These are phyloP conservation scores for Calameuta idolon DNA, from an alignment of 2,888 invertebrate genomes.

Conservation along the genomic window DNA sequence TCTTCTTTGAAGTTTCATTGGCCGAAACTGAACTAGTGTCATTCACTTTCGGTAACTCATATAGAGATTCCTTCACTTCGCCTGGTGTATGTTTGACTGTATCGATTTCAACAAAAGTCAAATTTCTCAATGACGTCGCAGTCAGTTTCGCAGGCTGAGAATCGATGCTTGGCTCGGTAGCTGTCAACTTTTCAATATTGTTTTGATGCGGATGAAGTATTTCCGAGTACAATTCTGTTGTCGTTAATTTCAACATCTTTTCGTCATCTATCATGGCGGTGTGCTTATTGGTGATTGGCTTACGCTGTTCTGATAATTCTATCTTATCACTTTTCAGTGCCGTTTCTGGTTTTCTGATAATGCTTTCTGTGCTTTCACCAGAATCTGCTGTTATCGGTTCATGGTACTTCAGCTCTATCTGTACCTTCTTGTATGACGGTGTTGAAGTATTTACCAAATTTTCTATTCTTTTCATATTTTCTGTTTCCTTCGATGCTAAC, in stretches of 20 bases:
- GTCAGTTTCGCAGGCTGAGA: conserved; percentile 8
- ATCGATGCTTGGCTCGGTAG: conserved; percentile 18
- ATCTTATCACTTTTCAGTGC: conserved; percentile 33
- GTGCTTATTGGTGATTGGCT: background rate
- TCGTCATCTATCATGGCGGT: conserved; percentile 39
- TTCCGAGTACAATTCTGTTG: conserved; percentile 50
- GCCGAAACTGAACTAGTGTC: background rate
- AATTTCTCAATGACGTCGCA: conserved; percentile 44
- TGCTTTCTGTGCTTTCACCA: background rate
- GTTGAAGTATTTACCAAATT: background rate
- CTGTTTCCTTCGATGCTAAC: background rate
- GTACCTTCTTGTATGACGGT: background rate
- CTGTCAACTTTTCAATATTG: conserved; percentile 42
- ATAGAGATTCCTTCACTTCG: conserved; percentile 10
- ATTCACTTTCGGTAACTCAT: background rate
- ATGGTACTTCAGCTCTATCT: conserved; percentile 29
- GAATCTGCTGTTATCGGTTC: background rate
- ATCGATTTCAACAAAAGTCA: conserved; percentile 54
- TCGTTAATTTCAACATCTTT: conserved; percentile 33
- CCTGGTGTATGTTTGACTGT: conserved; percentile 31
- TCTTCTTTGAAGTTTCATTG: conserved; percentile 38
- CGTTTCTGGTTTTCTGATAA: background rate
- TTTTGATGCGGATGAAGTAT: conserved; percentile 41
- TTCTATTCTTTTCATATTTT: background rate
- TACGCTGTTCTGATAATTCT: conserved; percentile 31